Evolutionary conservation across 2,113 vertebrate species (phyloP).

Genomic region (Onychostoma macrolepis): DNA sequence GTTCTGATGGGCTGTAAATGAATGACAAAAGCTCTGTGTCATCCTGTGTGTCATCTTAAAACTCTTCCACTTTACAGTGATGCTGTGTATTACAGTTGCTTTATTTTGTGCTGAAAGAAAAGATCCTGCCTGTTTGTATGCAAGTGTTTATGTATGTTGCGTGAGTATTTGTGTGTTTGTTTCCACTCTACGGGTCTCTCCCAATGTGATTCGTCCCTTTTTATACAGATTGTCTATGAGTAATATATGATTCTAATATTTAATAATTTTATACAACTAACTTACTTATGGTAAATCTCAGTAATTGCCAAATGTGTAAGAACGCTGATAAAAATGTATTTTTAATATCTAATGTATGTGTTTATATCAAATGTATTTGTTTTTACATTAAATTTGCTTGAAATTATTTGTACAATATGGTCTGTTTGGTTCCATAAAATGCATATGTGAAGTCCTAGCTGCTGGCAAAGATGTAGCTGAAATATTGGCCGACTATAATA

Average conservation of each 20-base stretch:
- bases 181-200: slow-evolving; percentile 77
- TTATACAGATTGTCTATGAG: slow-evolving; percentile 84
- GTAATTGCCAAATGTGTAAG: slow-evolving; percentile 77
- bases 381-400: slow-evolving; percentile 78
- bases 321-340: slow-evolving; percentile 67
- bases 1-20: slow-evolving; percentile 65
- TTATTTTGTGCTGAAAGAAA: slow-evolving; percentile 55
- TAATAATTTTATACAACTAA: slow-evolving; percentile 87
- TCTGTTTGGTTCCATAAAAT: slow-evolving; percentile 42
- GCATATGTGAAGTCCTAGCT: slow-evolving; percentile 22
- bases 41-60: slow-evolving; percentile 56
- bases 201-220: slow-evolving; percentile 77
- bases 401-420: slow-evolving; percentile 66
- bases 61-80: slow-evolving; percentile 46
- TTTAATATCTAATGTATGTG: slow-evolving; percentile 72
- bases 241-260: slow-evolving; percentile 87
- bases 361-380: slow-evolving; percentile 72
- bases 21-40: slow-evolving; percentile 54
- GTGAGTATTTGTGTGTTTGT: slow-evolving; percentile 34
- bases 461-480: slow-evolving; percentile 43
- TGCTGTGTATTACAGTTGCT: slow-evolving; percentile 48
- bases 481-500: slow-evolving; percentile 47
- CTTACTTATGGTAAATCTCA: slow-evolving; percentile 77
- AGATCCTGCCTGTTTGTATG: slow-evolving; percentile 33
- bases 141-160: slow-evolving; percentile 24